These are phyloP conservation scores for Heliconius hortense DNA, from an alignment of 2,888 invertebrate genomes.

Conservation along the genomic window DNA sequence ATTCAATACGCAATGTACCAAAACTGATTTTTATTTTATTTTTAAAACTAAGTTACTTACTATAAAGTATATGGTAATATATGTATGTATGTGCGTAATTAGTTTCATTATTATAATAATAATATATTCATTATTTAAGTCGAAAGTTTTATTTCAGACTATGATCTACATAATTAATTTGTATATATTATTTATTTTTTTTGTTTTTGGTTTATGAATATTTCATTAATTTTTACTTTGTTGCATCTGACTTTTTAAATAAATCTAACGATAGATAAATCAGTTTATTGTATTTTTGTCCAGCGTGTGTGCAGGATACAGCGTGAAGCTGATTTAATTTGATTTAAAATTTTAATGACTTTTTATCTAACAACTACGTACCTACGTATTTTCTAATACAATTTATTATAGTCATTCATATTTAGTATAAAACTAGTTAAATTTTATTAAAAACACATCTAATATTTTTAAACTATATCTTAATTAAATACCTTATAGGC, in stretches of 20 bases:
- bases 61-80: neutral
- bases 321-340: too few relatives aligned
- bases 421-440: too few relatives aligned
- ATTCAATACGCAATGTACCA: too few relatives aligned
- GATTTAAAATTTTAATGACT: too few relatives aligned
- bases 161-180: neutral
- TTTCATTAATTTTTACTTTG: neutral
- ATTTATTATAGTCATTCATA: too few relatives aligned
- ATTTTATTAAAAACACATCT: too few relatives aligned
- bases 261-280: neutral
- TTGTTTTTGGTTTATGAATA: neutral
- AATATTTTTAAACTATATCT: neutral
- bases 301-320: neutral
- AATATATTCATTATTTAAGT: neutral
- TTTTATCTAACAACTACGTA: too few relatives aligned
- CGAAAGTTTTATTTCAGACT: neutral
- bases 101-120: conserved; percentile 1
- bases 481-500: neutral
- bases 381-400: too few relatives aligned
- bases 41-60: too few relatives aligned
- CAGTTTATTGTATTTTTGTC: neutral
- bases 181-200: neutral
- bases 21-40: too few relatives aligned
- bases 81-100: neutral
- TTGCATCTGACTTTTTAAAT: neutral